Base-by-base conservation (phyloP, 37 sponge, comb jelly and placozoan species). In the Spongia lamella region DNA sequence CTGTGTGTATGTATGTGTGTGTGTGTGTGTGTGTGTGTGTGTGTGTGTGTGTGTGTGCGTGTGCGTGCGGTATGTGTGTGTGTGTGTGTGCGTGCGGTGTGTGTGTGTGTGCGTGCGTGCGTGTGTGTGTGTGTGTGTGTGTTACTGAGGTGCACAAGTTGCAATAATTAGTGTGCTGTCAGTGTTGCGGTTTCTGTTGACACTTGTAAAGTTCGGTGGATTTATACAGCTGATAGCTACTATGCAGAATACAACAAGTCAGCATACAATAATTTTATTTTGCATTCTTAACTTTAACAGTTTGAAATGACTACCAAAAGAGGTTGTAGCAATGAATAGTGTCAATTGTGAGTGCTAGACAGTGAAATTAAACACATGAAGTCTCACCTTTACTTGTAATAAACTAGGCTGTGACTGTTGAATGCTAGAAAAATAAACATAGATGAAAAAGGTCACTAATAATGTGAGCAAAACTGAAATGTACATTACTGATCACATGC, bases 31-130 rank as follows among this genome's bases (percentile, higher is more conserved):
- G 71, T 50, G 54, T 70, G 71, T 52, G 54, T 50, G 54, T 7
- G 54, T 7, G 27, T 70, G 54, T 70, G 54, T 70, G 54, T 70
- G 71, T 70, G 71, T 70, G 71, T 70, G n/a, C n/a, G n/a, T n/a
- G n/a, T n/a, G n/a, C n/a, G n/a, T n/a, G n/a, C n/a, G n/a, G n/a
- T n/a, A n/a, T n/a, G n/a, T n/a, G n/a, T n/a, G n/a, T n/a, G n/a
- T n/a, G n/a, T n/a, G n/a, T n/a, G n/a, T n/a, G n/a, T n/a, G n/a
- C n/a, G n/a, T n/a, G n/a, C n/a, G n/a, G n/a, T n/a, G n/a, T n/a
- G n/a, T n/a, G n/a, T n/a, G 54, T n/a, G n/a, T n/a, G n/a, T n/a
- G n/a, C n/a, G n/a, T n/a, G n/a, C n/a, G 71, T 70, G 71, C 25
- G 71, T 7, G 1, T 63, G 30, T 62, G 64, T 63, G 63, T 15